Base-by-base conservation (phyloP, 2,113 vertebrate species). In the Entelurus aequoreus region DNA sequence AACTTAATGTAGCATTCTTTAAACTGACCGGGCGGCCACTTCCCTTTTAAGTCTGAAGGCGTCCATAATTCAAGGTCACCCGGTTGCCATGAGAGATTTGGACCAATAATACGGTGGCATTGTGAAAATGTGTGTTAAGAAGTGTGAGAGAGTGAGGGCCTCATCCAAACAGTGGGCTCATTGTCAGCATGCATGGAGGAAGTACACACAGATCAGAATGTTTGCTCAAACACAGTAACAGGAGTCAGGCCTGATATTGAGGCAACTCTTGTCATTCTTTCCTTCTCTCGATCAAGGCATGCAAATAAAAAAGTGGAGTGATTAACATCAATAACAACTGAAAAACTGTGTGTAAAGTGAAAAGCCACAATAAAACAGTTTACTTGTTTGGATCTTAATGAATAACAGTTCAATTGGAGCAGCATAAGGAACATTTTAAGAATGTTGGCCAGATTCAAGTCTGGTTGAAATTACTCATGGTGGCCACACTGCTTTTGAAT, bases 171-270 rank as follows among this genome's bases (percentile, higher is more conserved):
- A 87, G 72, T 81, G 71, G 75, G 65, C 49, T 66, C 74, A 75
- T 78, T 87, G 85, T 86, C 72, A 74, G 65, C 72, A 80, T 69
- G 76, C 71, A 73, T 60, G 71, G 10, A 53, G 47, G 58, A 81
- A 40, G 68, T 28, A 61, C 4, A 82, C 64, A 68, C 50, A 73
- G 37, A 55, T 48, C 46, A 68, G 8, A 73, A 73, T 58, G 44
- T 0, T 19, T 42, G 61, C 58, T 37, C 15, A 16, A n/a, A 55
- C 38, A n/a, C 54, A 60, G 16, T 35, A 9, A 50, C 14, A 50
- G 14, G n/a, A 8, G 28, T 28, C 28, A 28, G 28, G 28, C 28
- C 54, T 40, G 54, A 72, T 71, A 55, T 78, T 54, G 62, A 65
- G 28, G 37, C 6, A 48, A 50, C 60, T 4, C 35, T 13, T 13